Conservation (phyloP, 2,113 vertebrate species). For the Suricata suricatta region DNA sequence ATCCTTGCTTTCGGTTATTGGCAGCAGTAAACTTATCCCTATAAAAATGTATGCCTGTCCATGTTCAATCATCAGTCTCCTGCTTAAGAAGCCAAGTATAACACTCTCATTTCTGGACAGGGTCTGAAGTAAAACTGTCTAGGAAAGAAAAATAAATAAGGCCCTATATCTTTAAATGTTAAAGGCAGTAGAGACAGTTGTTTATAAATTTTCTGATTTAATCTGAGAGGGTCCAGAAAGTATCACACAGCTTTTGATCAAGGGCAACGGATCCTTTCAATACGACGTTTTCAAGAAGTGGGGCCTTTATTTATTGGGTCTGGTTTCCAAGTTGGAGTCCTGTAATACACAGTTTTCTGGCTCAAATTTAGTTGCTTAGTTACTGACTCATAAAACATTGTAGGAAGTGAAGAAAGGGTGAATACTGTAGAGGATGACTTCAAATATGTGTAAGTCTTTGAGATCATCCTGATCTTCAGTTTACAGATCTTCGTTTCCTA, state of each 20-base stretch:
- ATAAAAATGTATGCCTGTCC: constrained; percentile 69
- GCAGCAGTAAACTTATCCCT: constrained; percentile 56
- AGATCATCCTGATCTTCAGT: not conserved
- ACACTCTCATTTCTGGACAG: constrained; percentile 58
- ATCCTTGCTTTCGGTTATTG: constrained; percentile 59
- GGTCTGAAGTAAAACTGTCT: constrained; percentile 54
- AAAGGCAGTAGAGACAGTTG: constrained; percentile 30
- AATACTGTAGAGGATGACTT: not conserved
- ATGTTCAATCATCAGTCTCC: constrained; percentile 44
- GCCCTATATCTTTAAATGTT: not conserved
- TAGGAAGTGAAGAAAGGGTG: not conserved
- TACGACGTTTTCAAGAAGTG: not conserved
- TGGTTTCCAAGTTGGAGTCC: not conserved
- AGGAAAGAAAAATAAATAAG: constrained; percentile 61
- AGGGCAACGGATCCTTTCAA: not conserved
- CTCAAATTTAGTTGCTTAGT: not conserved
- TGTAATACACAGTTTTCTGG: not conserved
- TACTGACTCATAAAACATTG: not conserved
- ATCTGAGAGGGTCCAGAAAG: not conserved
- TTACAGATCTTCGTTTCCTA: not conserved
- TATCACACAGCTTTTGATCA: not conserved
- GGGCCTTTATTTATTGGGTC: not conserved
- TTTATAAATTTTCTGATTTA: constrained; percentile 45
- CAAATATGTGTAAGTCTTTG: not conserved
- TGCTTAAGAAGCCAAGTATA: constrained; percentile 55